Conservation (phyloP, 92 coral and sea anemone species). For the Phymanthus crucifer region DNA sequence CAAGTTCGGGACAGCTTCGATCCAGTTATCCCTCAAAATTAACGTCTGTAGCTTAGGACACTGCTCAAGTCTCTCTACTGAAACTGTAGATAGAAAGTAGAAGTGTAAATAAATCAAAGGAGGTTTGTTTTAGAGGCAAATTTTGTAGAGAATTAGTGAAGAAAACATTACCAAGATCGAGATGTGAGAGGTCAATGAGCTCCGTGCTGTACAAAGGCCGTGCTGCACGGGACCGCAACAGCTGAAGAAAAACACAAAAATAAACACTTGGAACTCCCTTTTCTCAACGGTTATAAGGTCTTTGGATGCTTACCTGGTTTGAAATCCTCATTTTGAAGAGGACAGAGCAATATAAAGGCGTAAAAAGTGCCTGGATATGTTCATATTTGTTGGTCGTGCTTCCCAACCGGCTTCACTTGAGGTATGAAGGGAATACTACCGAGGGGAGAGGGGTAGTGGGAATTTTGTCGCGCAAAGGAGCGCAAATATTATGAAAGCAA, state of each 20-base stretch:
- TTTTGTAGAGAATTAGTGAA: background rate
- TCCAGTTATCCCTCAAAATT: constrained; percentile 67
- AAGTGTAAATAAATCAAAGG: background rate
- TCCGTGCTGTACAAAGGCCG: constrained; percentile 82
- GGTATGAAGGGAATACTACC: background rate
- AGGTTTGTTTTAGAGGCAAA: background rate
- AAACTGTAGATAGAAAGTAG: constrained; percentile 51
- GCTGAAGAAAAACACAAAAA: constrained; percentile 47
- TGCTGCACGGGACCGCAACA: constrained; percentile 86
- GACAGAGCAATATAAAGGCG: background rate
- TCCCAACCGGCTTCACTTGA: background rate
- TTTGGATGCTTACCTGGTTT: constrained; percentile 67
- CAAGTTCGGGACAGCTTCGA: constrained; percentile 83
- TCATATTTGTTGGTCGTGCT: background rate
- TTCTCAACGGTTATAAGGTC: background rate
- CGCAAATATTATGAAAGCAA: background rate
- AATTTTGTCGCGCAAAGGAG: background rate
- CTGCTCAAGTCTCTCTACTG: constrained; percentile 80
- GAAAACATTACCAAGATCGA: constrained; percentile 70
- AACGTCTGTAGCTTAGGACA: constrained; percentile 90
- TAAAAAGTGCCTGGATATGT: constrained; percentile 3
- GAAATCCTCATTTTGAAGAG: constrained; percentile 71
- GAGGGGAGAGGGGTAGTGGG: background rate
- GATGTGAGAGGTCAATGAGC: constrained; percentile 88
- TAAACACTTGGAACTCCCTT: background rate